phyloP scores from a whole-genome alignment of 1,140 invertebrate species.

The Rhynchophorus ferrugineus region DNA sequence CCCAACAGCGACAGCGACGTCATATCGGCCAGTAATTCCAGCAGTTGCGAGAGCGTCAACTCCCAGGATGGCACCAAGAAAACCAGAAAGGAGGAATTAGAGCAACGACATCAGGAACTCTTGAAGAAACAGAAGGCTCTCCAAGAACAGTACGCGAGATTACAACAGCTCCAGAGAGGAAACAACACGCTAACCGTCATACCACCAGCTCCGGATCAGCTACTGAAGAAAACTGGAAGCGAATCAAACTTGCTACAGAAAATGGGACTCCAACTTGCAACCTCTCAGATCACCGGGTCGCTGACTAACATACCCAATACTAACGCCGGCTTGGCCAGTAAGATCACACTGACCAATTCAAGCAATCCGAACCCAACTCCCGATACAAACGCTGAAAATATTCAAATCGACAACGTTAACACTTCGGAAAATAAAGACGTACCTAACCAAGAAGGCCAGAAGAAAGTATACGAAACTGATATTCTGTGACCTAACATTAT shows the following conservation, averaged over 20 bases:
- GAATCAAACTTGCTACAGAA: constrained; percentile 82
- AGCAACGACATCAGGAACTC: constrained; percentile 78
- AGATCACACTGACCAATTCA: constrained; percentile 25
- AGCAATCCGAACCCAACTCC: constrained; percentile 30
- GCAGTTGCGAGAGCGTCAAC: constrained; percentile 70
- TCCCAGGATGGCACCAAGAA: constrained; percentile 58
- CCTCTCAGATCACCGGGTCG: constrained; percentile 54
- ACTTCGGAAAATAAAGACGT: constrained; percentile 39
- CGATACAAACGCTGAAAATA: constrained; percentile 28
- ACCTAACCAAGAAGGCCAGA: constrained; percentile 32
- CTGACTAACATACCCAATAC: constrained; percentile 51
- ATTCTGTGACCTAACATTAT: constrained; percentile 61
- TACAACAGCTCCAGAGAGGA: constrained; percentile 76
- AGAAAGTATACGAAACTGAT: constrained; percentile 80
- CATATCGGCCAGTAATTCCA: constrained; percentile 52
- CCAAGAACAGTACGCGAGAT: constrained; percentile 79
- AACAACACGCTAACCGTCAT: constrained; percentile 52
- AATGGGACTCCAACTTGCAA: constrained; percentile 63
- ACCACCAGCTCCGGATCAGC: constrained; percentile 52
- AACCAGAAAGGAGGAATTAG: constrained; percentile 64
- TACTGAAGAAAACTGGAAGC: constrained; percentile 80
- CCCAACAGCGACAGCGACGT: constrained; percentile 33
- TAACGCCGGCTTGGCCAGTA: constrained; percentile 30
- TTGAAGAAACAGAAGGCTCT: constrained; percentile 76
- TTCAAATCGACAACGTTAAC: constrained; percentile 23